Evolutionary conservation across 2,797 vertebrate genomes (phyloP), one percentile per base, ranked within the genome.

Genomic region (Picus viridis): DNA sequence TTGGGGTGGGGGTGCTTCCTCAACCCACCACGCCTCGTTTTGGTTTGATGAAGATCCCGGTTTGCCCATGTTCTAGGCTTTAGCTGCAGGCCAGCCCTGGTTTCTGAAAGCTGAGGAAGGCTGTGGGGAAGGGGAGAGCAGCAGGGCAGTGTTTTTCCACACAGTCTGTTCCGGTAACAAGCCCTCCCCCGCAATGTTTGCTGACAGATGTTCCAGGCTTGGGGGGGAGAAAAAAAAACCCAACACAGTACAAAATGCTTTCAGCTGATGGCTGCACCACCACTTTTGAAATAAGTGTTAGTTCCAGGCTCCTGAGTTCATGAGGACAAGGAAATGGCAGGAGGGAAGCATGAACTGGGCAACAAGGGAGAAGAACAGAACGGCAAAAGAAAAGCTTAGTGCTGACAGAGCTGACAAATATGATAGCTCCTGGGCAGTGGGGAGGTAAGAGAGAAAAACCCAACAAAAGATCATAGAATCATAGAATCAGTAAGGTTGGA

Each of bases 161-260:
- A 63, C 57, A 90, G 67, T 76, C 34, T 93, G 67, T 89, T 90
- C 75, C 15, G 20, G 57, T 70, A 90, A 90, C n/a, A 76, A 49
- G 53, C 43, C 67, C 56, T 70, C 34, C 67, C 67, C 63, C 6
- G 0, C 70, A 90, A 72, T 74, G 73, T 94, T 94, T 96, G 83
- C 80, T 81, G 67, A 94, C 92, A 96, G 90, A 92, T 88, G 75
- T 93, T 92, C 93, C 86, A 94, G 68, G 77, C 57, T 95, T 76
- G 51, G 45, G 2, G 20, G 19, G 47, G 19, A 11, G 8, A 22
- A 49, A 49, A 49, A 49, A 49, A 9, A 49, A 49, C 18, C 9
- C 14, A 43, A 61, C 82, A 86, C 77, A 84, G 34, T 3, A 72
- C 83, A 83, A 82, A 83, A n/a, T 76, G n/a, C 64, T 94, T 89